Evolutionary conservation across 2,888 invertebrate genomes (phyloP).

Genomic region (Idaea dimidiata): DNA sequence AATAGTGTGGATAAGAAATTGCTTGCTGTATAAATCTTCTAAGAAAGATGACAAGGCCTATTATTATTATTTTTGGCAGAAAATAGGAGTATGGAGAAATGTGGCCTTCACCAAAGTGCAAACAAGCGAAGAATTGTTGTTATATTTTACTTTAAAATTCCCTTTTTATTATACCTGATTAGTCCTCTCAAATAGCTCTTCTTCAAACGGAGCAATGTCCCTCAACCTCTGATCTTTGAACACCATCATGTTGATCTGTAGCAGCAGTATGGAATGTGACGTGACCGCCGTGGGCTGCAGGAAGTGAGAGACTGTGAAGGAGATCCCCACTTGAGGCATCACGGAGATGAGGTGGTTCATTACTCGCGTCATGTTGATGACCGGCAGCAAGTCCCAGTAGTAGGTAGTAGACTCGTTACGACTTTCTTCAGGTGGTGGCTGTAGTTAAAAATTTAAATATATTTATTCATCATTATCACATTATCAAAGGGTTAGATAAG

Average conservation of each 20-base stretch:
- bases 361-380: constrained; percentile 62
- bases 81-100: too few relatives aligned
- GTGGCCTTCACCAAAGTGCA: too few relatives aligned
- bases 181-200: constrained; percentile 49
- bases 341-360: constrained; percentile 49
- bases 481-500: too few relatives aligned
- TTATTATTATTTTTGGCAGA: too few relatives aligned
- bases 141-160: too few relatives aligned
- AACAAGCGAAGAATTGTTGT: too few relatives aligned
- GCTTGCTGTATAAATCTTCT: too few relatives aligned
- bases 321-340: constrained; percentile 40
- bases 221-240: constrained; percentile 51
- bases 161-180: constrained; percentile 38
- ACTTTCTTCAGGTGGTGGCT: constrained; percentile 54
- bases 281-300: constrained; percentile 51
- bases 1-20: too few relatives aligned
- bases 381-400: constrained; percentile 64
- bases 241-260: constrained; percentile 56
- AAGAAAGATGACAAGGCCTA: too few relatives aligned
- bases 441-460: constrained; percentile 12
- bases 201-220: constrained; percentile 56
- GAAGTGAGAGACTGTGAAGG: constrained; percentile 49
- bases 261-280: constrained; percentile 51
- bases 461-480: too few relatives aligned
- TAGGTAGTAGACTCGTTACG: constrained; percentile 56